Conservation (phyloP, 2,888 invertebrate species). For the Drosophila quinaria region DNA sequence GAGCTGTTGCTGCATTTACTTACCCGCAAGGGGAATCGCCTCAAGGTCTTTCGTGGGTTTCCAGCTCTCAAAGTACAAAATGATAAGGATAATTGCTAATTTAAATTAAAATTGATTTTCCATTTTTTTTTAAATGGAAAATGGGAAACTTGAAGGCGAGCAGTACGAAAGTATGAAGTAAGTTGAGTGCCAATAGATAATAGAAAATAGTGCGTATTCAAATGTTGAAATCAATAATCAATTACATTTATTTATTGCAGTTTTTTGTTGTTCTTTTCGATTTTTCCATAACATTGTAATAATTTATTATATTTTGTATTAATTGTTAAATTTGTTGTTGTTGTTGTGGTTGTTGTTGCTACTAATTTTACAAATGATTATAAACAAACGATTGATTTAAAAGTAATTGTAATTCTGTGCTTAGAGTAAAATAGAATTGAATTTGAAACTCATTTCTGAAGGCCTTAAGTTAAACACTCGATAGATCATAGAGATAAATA, state of each 20-base stretch:
- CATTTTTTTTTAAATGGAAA: slow-evolving; percentile 5
- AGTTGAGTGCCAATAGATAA: slow-evolving; percentile 60
- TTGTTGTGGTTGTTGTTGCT: slow-evolving; percentile 25
- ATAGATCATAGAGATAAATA: slow-evolving; percentile 47
- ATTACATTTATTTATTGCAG: slow-evolving; percentile 60
- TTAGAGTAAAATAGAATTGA: slow-evolving; percentile 67
- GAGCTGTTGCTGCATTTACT: slow-evolving; percentile 37
- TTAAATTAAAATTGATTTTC: slow-evolving; percentile 14
- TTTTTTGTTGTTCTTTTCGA: slow-evolving; percentile 28
- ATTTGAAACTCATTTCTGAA: slow-evolving; percentile 65
- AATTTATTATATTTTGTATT: slow-evolving; percentile 29
- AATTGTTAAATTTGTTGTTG: slow-evolving; percentile 8
- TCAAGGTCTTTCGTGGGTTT: slow-evolving; percentile 10
- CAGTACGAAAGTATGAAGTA: slow-evolving; percentile 49
- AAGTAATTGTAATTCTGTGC: slow-evolving; percentile 65
- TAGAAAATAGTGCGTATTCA: slow-evolving; percentile 53
- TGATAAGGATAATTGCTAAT: slow-evolving; percentile 57
- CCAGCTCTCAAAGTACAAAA: slow-evolving; percentile 45
- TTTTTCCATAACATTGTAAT: slow-evolving; percentile 48
- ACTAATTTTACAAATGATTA: slow-evolving; percentile 27
- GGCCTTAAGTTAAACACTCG: slow-evolving; percentile 61
- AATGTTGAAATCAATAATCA: slow-evolving; percentile 50
- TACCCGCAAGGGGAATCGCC: slow-evolving; percentile 34
- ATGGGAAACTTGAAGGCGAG: slow-evolving; percentile 45
- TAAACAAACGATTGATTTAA: slow-evolving; percentile 42